Evolutionary conservation across 1,140 invertebrate genomes (phyloP).

Genomic region (Aphaenogaster ashmeadi): DNA sequence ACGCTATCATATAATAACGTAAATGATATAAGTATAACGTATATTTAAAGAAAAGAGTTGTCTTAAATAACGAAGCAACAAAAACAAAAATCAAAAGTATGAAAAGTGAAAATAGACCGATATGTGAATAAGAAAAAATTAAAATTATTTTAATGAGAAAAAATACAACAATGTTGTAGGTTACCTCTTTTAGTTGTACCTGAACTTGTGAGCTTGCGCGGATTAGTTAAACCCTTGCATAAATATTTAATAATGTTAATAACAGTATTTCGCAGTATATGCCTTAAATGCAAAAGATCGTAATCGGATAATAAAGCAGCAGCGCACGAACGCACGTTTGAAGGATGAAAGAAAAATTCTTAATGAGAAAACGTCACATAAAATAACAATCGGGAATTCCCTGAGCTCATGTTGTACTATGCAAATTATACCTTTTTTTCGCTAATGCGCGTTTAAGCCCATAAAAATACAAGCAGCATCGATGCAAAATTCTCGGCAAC

Average conservation of each 20-base stretch:
- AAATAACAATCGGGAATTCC: slow-evolving; percentile 20
- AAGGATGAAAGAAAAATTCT: slow-evolving; percentile 24
- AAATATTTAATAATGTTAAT: slow-evolving; percentile 6
- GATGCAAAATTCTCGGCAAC: background rate
- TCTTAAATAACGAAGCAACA: background rate
- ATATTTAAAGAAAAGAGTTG: background rate
- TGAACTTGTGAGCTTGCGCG: background rate
- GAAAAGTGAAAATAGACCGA: too few relatives aligned
- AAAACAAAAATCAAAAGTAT: background rate
- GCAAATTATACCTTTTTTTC: slow-evolving; percentile 27
- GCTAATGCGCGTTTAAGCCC: background rate
- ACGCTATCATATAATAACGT: background rate
- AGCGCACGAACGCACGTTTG: background rate
- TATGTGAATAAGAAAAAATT: too few relatives aligned
- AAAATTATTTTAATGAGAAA: background rate
- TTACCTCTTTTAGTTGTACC: too few relatives aligned
- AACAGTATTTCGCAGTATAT: background rate
- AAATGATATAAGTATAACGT: background rate
- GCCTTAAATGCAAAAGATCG: background rate
- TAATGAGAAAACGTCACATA: background rate
- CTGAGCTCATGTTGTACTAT: background rate
- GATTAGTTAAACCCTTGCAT: background rate
- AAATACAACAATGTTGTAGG: background rate
- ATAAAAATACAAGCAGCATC: slow-evolving; percentile 25
- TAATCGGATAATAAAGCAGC: background rate